These are phyloP conservation scores for Australoheros facetus DNA, from an alignment of 2,797 vertebrate species.

Conservation along the genomic window DNA sequence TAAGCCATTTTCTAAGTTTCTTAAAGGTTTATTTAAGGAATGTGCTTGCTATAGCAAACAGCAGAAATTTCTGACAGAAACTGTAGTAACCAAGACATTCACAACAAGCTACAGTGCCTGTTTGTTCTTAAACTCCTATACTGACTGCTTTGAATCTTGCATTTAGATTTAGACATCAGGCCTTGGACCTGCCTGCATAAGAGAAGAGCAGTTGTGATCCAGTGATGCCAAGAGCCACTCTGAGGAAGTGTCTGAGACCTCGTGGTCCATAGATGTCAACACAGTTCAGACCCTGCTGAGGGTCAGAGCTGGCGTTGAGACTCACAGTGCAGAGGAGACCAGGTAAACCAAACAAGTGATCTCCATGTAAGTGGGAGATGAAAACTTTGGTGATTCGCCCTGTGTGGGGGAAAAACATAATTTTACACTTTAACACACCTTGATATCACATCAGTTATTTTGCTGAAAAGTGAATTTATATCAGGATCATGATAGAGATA, in stretches of 20 bases:
- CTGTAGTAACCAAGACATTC: no score
- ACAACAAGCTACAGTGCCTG: background rate
- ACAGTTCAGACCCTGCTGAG: slow-evolving; percentile 54
- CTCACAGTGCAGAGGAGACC: slow-evolving; percentile 93
- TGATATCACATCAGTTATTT: background rate
- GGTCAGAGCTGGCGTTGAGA: slow-evolving; percentile 79
- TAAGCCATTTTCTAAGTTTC: background rate
- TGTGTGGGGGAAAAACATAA: slow-evolving; percentile 49
- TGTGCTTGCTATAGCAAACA: background rate
- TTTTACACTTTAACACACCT: background rate
- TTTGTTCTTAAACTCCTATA: background rate
- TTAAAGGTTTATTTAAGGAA: background rate
- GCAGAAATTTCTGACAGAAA: background rate
- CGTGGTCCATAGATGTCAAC: slow-evolving; percentile 90
- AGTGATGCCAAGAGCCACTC: slow-evolving; percentile 86
- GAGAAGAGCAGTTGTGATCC: slow-evolving; percentile 87
- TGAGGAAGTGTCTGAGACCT: slow-evolving; percentile 85
- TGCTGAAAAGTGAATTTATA: background rate
- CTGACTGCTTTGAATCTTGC: background rate
- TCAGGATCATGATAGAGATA: background rate
- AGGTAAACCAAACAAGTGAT: slow-evolving; percentile 93
- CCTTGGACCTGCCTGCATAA: slow-evolving; percentile 71
- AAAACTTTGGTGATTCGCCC: slow-evolving; percentile 94
- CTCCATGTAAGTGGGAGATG: slow-evolving; percentile 94
- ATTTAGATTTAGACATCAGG: background rate